Percentiles rank a stretch among this genome's conserved stretches.
phyloP scores from a whole-genome alignment of 2,888 invertebrate species.

The Strigamia transsilvanica region DNA sequence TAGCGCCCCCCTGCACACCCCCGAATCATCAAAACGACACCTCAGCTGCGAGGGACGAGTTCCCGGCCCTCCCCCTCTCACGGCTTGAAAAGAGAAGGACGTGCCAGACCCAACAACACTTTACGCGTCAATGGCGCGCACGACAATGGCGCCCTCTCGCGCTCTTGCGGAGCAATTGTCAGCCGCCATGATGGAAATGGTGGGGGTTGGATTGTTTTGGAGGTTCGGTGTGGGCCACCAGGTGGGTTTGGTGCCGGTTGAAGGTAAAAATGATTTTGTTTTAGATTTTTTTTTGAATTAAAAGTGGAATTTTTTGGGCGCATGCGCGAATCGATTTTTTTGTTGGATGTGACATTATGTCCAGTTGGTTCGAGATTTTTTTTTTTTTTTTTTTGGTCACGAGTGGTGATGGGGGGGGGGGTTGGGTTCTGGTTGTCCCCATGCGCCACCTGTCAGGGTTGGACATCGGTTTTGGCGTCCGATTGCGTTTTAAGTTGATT shows the following conservation, averaged over 20 bases:
- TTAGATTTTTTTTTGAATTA: no score
- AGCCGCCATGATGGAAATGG: no score
- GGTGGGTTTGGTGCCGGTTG: no score
- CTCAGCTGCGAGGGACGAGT: background rate
- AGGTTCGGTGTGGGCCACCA: no score
- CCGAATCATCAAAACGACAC: background rate
- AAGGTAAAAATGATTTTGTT: no score
- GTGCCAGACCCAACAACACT: conserved; percentile 13
- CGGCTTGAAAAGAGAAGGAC: background rate
- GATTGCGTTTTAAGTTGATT: conserved; percentile 6
- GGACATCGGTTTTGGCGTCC: background rate
- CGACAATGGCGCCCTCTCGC: background rate
- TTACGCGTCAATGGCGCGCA: background rate
- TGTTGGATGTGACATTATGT: background rate
- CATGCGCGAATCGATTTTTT: no score
- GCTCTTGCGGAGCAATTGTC: background rate
- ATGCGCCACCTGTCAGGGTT: background rate
- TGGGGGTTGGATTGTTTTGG: no score
- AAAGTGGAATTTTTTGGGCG: no score
- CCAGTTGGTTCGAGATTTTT: background rate
- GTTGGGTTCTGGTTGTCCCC: background rate
- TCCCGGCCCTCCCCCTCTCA: background rate
- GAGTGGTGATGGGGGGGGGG: no score
- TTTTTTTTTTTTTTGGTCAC: background rate
- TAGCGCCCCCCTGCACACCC: background rate